Base-by-base conservation (phyloP, 2,113 vertebrate genomes). In the Seriola dumerili region DNA sequence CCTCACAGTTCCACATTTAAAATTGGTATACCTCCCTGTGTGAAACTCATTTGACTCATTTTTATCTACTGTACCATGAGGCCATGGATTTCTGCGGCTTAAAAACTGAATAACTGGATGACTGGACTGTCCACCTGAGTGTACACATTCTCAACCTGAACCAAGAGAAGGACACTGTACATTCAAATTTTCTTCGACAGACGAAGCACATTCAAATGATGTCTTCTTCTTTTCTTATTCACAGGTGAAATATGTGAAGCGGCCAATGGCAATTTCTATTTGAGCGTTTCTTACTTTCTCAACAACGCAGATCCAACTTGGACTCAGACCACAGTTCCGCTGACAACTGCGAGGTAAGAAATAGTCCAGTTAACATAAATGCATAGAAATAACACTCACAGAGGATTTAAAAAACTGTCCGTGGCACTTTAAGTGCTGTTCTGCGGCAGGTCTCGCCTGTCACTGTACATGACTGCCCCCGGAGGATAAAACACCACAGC, bases 401-500 rank as follows among this genome's bases (percentile, higher is more conserved):
- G 0, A 32, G 0, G 21, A 21, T 38, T 38, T 29, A 16, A 17
- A 32, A 42, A 19, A 17, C 21, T 6, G 46, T 34, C 36, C 21
- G 0, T 4, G 25, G 12, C 3, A 14, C n/a, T 0, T 58, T 90
- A 95, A 6, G 96, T 94, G 88, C 92, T 92, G 88, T 95, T 95
- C 2, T 96, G 97, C 44, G 97, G 94, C 64, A 96, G 75, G 54
- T 99, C 97, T 0, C 94, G 94, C 81, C 89, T 94, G 11, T 94
- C 95, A 88, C 95, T 96, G 87, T 96, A 96, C 65, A 96, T 86
- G 19, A 96, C 97, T 50, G 94, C 95, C 1, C 98, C 97, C 0
- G 98, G 98, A 0, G 97, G 97, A 66, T 96, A 98, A 78, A 96
- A 97, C 42, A 94, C 81, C 54, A 96, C 88, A 0, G 61, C 95